Base-by-base conservation (phyloP, 2,888 invertebrate genomes). In the Hirtodrosophila duncani region DNA sequence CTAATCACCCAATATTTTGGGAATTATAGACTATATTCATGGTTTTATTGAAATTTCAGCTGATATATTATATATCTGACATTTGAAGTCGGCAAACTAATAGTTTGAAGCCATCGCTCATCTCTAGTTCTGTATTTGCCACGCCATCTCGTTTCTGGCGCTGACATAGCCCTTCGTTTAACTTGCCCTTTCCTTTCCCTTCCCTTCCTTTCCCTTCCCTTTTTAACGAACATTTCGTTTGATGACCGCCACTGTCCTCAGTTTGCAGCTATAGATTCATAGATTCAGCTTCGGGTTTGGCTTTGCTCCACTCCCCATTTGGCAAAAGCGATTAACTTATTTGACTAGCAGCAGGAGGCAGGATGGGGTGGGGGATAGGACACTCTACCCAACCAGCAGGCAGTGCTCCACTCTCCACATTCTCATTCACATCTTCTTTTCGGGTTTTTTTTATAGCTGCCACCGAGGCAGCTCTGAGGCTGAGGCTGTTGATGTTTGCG, bases 241-340 rank as follows among this genome's bases (percentile, higher is more conserved):
- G 16, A 3, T 8, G 33, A 10, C n/a, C n/a, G n/a, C n/a, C n/a
- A n/a, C 8, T n/a, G 6, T 14, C 17, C 18, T 17, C 31, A 17
- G n/a, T n/a, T 6, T 20, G 14, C 11, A n/a, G n/a, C n/a, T n/a
- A n/a, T n/a, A n/a, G n/a, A n/a, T n/a, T n/a, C n/a, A n/a, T n/a
- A n/a, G n/a, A n/a, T n/a, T n/a, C n/a, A n/a, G n/a, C n/a, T n/a
- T n/a, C n/a, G n/a, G n/a, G n/a, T n/a, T n/a, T n/a, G n/a, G n/a
- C n/a, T n/a, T n/a, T 33, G 33, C 17, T 20, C 49, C 37, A 50
- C 50, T 36, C 44, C 42, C 48, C 51, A 56, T 51, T 62, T 62
- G 53, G 55, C 52, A 63, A 63, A n/a, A 46, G 72, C 78, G 70
- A 77, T 77, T 71, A 71, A 72, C 65, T 71, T 77, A 71, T 71